phyloP scores from a whole-genome alignment of 2,113 vertebrate species.

The Ceuthmochares aereus region DNA sequence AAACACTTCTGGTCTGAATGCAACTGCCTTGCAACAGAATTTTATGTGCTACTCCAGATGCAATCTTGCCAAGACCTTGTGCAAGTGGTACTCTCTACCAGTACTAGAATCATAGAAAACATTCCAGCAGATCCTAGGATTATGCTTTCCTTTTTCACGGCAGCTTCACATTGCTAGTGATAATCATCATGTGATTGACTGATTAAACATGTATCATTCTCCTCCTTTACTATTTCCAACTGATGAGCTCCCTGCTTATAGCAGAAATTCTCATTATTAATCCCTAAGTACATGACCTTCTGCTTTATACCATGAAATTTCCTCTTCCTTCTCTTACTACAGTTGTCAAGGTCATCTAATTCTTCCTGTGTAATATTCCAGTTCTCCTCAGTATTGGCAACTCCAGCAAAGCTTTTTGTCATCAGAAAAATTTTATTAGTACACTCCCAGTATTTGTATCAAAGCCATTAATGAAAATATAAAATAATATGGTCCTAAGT shows the following conservation, averaged over 20 bases:
- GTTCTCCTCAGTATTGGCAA: background rate
- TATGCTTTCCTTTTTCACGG: constrained; percentile 5
- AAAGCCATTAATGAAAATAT: background rate
- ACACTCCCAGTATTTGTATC: background rate
- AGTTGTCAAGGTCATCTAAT: constrained; percentile 54
- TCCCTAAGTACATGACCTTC: constrained; percentile 60
- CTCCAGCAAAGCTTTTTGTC: constrained; percentile 33
- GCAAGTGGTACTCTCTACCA: background rate
- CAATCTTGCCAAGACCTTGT: background rate
- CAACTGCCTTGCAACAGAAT: background rate
- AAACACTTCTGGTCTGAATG: background rate
- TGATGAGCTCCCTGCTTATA: constrained; percentile 63
- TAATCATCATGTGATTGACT: constrained; percentile 62
- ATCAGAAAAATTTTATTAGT: constrained; percentile 34
- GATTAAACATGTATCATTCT: constrained; percentile 52
- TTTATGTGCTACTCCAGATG: background rate
- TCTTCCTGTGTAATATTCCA: constrained; percentile 53
- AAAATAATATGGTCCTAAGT: background rate
- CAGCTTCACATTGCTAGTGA: constrained; percentile 29
- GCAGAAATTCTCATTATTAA: constrained; percentile 65
- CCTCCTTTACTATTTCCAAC: constrained; percentile 63
- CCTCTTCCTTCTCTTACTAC: constrained; percentile 58
- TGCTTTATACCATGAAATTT: constrained; percentile 68
- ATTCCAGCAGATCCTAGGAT: background rate
- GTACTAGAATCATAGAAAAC: background rate